Base-by-base conservation (phyloP, 2,113 vertebrate species). In the Hypomesus transpacificus region DNA sequence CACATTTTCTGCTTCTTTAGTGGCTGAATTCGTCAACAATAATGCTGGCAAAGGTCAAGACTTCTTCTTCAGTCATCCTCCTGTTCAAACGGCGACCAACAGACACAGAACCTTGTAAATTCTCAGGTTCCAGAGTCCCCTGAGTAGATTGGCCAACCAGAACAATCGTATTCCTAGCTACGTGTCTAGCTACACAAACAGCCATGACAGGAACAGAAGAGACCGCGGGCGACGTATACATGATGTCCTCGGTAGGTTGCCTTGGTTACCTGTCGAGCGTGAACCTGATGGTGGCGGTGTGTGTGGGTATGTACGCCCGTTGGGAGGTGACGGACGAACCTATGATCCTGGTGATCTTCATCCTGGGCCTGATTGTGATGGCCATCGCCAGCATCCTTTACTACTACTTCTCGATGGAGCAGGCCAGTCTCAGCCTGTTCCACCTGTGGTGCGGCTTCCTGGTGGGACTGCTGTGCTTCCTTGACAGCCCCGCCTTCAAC, bases 321-420 rank as follows among this genome's bases (percentile, higher is more conserved):
- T 99, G 96, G 96, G 97, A 99, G 76, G 94, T 96, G 89, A 96
- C 94, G 2, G 86, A 83, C 0, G 95, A 98, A 80, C 85, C 94
- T 0, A 90, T 96, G 86, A 96, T 99, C 82, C 88, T 99, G 63
- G 95, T 99, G 64, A 97, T 98, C 84, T 98, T 99, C 91, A 97
- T 99, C 78, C 85, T 99, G 63, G 96, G 96, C 1, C 95, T 99
- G 57, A 96, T 99, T 78, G 94, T 98, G 80, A 90, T 98, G 69
- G 97, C 94, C 68, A 98, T 99, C 73, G 95, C 96, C 80, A 96
- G 95, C 88, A 98, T 99, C 82, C 90, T 99, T 50, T 94, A 98
- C 87, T 99, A 99, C 76, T 99, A 99, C 90, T 99, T 99, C 89
- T 94, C 94, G 28, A 98, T 99, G 95, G 94, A 97, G 90, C 89